Base-by-base conservation (phyloP, 30 jellyfish, hydroid and myxozoan species). In the Cassiopea andromeda region DNA sequence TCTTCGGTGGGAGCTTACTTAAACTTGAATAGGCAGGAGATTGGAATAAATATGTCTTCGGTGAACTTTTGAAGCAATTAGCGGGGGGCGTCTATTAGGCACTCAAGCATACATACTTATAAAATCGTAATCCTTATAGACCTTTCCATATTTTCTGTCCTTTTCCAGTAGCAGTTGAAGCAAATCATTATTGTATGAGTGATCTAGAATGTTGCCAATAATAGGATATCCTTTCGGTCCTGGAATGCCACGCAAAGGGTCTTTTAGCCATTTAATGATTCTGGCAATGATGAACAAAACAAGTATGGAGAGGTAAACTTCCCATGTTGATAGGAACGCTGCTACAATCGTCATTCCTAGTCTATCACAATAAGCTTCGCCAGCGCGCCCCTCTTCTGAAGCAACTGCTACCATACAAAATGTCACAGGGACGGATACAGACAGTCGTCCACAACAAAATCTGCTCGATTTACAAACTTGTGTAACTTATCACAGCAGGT, bases 161-260 rank as follows among this genome's bases (percentile, higher is more conserved):
- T 49, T 70, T 45, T 72, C 69, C 7, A 73, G 78, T 46, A 84
- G 46, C 13, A 71, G 44, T 2, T 49, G 69, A 73, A 48, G 85
- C 50, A 48, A 2, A 72, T 84, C 86, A 5, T 74, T 59, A 77
- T 18, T 46, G 46, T 1, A 72, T 2, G 84, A 44, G 48, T 66
- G 75, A 57, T 75, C 89, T 9, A 86, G 89, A 3, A 82, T 75
- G 69, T 66, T 86, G 17, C 94, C 94, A 75, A 86, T 58, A 57
- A 86, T 59, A 59, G 94, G 89, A 15, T 15, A 48, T 17, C 94
- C 89, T 1, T 6, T 14, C 7, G 94, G 89, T 48, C 94, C 94
- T 2, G 89, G 89, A 1, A 86, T 60, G 7, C 64, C 75, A 45
- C 89, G 2, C 46, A 86, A 64, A 1, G 94, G 94, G 60, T 86